These are phyloP conservation scores for Chrysotoxum bicinctum DNA, from an alignment of 2,888 invertebrate genomes.

Conservation along the genomic window DNA sequence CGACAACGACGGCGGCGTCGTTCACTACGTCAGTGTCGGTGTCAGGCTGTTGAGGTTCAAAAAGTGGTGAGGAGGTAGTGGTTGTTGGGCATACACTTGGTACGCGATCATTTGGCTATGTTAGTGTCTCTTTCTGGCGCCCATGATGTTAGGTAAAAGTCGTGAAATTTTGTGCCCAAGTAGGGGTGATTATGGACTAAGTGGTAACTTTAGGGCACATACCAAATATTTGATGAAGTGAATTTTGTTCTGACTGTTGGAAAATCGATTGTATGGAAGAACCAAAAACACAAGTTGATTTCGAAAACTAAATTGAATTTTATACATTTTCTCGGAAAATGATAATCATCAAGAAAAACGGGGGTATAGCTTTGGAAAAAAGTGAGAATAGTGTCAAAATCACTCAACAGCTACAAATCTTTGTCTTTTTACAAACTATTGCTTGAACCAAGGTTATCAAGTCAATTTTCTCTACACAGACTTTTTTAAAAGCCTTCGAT, in stretches of 20 bases:
- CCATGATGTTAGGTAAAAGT: constrained; percentile 30
- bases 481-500: no score
- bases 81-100: constrained; percentile 51
- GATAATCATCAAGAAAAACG: no score
- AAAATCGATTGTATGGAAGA: no score
- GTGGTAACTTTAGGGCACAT: constrained; percentile 50
- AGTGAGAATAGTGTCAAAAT: no score
- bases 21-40: constrained; percentile 52
- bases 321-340: no score
- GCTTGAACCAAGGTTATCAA: no score
- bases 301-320: no score
- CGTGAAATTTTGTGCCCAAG: constrained; percentile 54
- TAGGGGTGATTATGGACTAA: constrained; percentile 57
- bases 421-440: no score
- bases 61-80: constrained; percentile 50
- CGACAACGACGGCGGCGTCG: constrained; percentile 46
- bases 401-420: no score
- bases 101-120: constrained; percentile 58
- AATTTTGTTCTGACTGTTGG: background rate
- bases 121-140: constrained; percentile 55
- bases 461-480: no score
- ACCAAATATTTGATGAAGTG: constrained; percentile 23
- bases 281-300: no score
- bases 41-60: constrained; percentile 34
- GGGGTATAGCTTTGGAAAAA: no score